A percentile compares a stretch with the other conserved stretches of the same genome.
phyloP scores from a whole-genome alignment of 2,888 invertebrate species.

The Coecobrya sp. region DNA sequence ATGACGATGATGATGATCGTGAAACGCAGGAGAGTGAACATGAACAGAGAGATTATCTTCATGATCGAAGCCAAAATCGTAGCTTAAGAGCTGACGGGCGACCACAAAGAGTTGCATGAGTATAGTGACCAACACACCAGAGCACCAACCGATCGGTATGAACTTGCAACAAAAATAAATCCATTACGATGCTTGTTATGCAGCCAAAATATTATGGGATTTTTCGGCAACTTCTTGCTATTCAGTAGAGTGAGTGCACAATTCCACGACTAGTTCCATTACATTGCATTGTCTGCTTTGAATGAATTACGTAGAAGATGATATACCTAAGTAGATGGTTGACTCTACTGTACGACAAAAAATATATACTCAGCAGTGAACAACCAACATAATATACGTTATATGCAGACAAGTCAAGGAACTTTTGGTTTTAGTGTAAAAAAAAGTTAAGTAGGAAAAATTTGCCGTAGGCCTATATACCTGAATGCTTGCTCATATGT shows the following conservation, averaged over 20 bases:
- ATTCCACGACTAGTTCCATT: not conserved
- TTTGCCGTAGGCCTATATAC: conserved; percentile 62
- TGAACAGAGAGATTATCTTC: not conserved
- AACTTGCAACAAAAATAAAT: conserved; percentile 49
- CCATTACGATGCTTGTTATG: not conserved
- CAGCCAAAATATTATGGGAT: not conserved
- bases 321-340: not conserved
- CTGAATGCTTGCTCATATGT: not conserved
- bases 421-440: conserved; percentile 79
- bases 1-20: not conserved
- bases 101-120: not conserved
- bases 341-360: not conserved
- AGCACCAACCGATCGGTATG: not conserved
- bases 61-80: not conserved
- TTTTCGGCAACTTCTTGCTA: conserved; percentile 11
- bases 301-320: not conserved
- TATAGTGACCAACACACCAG: conserved; percentile 3
- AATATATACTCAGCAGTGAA: not conserved
- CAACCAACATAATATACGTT: not conserved
- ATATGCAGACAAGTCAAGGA: conserved; percentile 79
- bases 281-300: not conserved
- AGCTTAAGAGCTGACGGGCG: conserved; percentile 3
- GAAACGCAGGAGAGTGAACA: not conserved
- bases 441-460: conserved; percentile 70
- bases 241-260: not conserved